Evolutionary conservation across 2,113 vertebrate genomes (phyloP), one percentile per base, ranked within the genome.

Genomic region (Petrocephalus zakoni): DNA sequence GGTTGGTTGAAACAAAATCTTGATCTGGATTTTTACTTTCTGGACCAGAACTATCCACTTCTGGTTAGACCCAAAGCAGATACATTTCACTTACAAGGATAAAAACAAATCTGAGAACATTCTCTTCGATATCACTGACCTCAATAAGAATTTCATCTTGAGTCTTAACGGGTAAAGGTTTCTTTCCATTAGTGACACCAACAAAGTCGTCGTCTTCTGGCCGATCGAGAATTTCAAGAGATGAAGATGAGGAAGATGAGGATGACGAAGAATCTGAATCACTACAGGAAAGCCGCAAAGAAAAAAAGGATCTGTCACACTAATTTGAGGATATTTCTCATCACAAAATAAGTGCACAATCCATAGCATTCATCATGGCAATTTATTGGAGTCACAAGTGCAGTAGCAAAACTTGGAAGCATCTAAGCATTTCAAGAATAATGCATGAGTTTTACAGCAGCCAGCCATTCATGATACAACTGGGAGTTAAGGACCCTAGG

Each of bases 181-280:
- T 89, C 49, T 72, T 86, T 17, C 84, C 88, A 49, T 68, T 47
- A 29, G 11, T 47, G 22, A 51, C 21, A 13, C 53, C 56, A 15
- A 61, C 82, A 7, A 49, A 10, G 11, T 75, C 83, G 6, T 68
- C 84, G 5, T 89, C 88, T 2, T 89, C 88, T 13, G 42, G 34
- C 21, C 86, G 83, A 29, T 46, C 34, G 4, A 75, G 61, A 52
- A 25, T 25, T 8, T 13, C 47, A 29, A 86, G 61, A 34, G 34
- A 61, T 29, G 61, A 25, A 10, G 88, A 89, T 46, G 88, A 89
- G 47, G 88, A 89, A 5, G 88, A 89, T 7, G 88, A 86, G 7
- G 88, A 56, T 19, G 88, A 89, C 7, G 88, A 89, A 56, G 88
- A 89, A 42, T 89, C 88, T n/a, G 88, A 89, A 55, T 89, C 88